Base-by-base conservation (phyloP, 35 echinoderm and acorn worm species). In the Nesometra sesokonis region DNA sequence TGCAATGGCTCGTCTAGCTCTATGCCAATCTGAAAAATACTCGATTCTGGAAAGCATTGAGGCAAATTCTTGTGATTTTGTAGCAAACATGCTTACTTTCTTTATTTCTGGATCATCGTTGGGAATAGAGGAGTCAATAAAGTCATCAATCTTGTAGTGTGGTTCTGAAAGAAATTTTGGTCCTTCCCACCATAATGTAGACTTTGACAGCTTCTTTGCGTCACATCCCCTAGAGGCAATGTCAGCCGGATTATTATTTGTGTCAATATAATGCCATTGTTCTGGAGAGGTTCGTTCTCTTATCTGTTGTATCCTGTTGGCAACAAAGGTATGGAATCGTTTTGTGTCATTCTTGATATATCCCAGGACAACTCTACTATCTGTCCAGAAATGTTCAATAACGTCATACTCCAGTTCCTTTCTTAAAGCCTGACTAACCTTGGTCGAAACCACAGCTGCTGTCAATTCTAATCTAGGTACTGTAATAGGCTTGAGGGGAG, bases 261-360 rank as follows among this genome's bases (percentile, higher is more conserved):
- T 85, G 4, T 3, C 2, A 2, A 92, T 31, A 38, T 86, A 88
- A 33, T 35, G 31, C 84, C 84, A 91, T 37, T 86, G 89, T 3
- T 80, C 35, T 0, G 77, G 84, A 0, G 80, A 17, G 32, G 76
- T 36, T 34, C 36, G 33, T 35, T 88, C 35, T 82, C 84, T 82
- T 38, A 87, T 91, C 0, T 36, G 33, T 35, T 86, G 46, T n/a
- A 89, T 13, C 35, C 82, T 30, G 17, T 93, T 85, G 32, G 91
- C 87, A 3, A 93, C 79, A 80, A 3, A 80, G 0, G 37, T 32
- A 17, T 93, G 86, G 76, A 85, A 93, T 29, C 91, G 32, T 76
- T 40, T 85, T 13, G 86, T 34, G 34, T 93, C 91, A 57, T 88
- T 93, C 17, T 77, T 39, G 11, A 93, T 84, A 46, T 93, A 93